Conservation (phyloP, 37 sponge, comb jelly and placozoan genomes). For the Corticium candelabrum region DNA sequence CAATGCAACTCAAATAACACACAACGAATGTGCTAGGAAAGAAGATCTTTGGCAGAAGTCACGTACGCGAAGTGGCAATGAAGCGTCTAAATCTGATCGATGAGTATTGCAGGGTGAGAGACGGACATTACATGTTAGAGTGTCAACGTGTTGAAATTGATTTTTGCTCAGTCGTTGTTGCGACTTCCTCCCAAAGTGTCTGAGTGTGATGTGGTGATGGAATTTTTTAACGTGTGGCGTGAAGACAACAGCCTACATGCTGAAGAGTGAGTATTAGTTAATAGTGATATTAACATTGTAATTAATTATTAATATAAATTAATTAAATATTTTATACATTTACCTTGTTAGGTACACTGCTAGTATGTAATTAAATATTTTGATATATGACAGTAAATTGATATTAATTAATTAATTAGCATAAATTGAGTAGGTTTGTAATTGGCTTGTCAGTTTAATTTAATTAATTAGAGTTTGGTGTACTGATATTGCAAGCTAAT, state of each 20-base stretch:
- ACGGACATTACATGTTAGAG: not conserved
- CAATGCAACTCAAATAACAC: not conserved
- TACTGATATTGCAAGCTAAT: too few species aligned
- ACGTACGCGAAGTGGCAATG: slow-evolving; percentile 46
- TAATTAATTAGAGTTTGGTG: too few species aligned
- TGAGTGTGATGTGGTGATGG: slow-evolving; percentile 6
- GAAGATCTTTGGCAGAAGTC: slow-evolving; percentile 43
- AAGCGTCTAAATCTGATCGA: slow-evolving; percentile 50
- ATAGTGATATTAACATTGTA: too few species aligned
- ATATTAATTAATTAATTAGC: too few species aligned
- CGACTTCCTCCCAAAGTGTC: slow-evolving; percentile 35
- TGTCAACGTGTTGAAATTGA: not conserved
- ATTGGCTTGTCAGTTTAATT: too few species aligned
- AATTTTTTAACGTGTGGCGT: slow-evolving; percentile 38
- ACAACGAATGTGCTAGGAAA: slow-evolving; percentile 21
- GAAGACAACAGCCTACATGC: slow-evolving; percentile 35
- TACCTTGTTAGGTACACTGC: too few species aligned
- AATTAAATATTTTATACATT: too few species aligned
- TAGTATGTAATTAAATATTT: too few species aligned
- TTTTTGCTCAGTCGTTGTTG: slow-evolving; percentile 17
- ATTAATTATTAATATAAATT: too few species aligned
- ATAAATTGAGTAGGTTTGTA: too few species aligned
- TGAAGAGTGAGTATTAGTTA: slow-evolving; percentile 8
- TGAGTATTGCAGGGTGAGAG: slow-evolving; percentile 45
- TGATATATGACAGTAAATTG: too few species aligned